Conservation (phyloP, 2,113 vertebrate species). For the Lagopus muta region DNA sequence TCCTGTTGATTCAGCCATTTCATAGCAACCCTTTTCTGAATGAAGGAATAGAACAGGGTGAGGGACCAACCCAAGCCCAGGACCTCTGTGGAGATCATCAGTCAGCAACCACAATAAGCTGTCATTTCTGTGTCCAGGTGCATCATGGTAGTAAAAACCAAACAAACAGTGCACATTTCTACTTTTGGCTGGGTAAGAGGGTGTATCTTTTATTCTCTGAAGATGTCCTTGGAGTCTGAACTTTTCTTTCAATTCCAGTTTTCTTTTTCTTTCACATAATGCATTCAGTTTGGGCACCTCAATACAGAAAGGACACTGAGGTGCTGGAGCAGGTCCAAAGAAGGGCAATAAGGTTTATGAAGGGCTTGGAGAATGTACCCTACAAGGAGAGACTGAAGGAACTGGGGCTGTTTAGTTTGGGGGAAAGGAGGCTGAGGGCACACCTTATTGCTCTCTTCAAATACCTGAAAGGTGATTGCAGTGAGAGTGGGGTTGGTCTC, state of each 20-base stretch:
- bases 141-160: neutral
- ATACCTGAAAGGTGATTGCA: no score
- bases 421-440: no score
- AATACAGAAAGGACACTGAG: no score
- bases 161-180: neutral
- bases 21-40: neutral
- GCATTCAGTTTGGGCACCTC: no score
- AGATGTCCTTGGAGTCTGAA: neutral
- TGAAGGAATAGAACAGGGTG: neutral
- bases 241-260: neutral
- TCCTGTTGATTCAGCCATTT: neutral
- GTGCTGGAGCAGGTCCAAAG: no score
- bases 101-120: neutral
- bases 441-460: no score
- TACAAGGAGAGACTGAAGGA: no score
- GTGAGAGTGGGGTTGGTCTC: no score
- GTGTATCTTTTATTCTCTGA: neutral
- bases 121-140: neutral
- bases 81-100: neutral
- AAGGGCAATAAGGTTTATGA: no score
- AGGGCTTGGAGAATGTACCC: no score
- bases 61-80: fast-evolving
- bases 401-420: no score
- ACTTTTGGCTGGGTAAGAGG: neutral
- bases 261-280: neutral